Conservation (phyloP, 2,113 vertebrate genomes). For the Rhea americana region DNA sequence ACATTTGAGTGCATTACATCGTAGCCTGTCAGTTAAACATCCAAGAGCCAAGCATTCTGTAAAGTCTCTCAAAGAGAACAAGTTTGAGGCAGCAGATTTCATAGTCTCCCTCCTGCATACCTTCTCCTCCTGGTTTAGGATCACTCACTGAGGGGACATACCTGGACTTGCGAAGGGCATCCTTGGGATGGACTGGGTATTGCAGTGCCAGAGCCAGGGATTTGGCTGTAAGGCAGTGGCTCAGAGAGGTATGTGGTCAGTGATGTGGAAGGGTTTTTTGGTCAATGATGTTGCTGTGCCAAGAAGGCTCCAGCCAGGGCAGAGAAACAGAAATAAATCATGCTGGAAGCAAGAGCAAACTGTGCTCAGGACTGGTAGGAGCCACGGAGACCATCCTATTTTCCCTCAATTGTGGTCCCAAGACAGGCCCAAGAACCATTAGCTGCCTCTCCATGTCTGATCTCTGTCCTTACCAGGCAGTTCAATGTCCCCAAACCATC, state of each 20-base stretch:
- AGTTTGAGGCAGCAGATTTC: neutral
- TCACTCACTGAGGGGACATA: neutral
- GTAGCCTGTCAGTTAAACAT: neutral
- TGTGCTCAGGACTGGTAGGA: neutral
- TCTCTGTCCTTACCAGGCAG: neutral
- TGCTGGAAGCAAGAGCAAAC: neutral
- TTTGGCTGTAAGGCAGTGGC: neutral
- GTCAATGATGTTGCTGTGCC: neutral
- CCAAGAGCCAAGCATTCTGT: neutral
- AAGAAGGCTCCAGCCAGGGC: neutral
- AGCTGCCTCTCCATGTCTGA: neutral
- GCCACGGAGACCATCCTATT: neutral
- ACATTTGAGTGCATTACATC: constrained; percentile 35
- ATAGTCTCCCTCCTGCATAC: neutral
- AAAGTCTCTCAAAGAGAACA: neutral
- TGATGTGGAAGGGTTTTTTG: neutral
- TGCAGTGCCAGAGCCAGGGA: neutral
- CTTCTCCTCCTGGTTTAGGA: neutral
- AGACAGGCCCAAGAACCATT: neutral
- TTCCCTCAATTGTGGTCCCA: neutral
- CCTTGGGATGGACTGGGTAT: neutral
- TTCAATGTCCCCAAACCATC: neutral
- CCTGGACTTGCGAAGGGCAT: neutral
- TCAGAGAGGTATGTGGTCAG: neutral
- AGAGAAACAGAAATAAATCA: neutral